phyloP scores from a whole-genome alignment of 2,888 invertebrate genomes.

The Acrobasis consociella region DNA sequence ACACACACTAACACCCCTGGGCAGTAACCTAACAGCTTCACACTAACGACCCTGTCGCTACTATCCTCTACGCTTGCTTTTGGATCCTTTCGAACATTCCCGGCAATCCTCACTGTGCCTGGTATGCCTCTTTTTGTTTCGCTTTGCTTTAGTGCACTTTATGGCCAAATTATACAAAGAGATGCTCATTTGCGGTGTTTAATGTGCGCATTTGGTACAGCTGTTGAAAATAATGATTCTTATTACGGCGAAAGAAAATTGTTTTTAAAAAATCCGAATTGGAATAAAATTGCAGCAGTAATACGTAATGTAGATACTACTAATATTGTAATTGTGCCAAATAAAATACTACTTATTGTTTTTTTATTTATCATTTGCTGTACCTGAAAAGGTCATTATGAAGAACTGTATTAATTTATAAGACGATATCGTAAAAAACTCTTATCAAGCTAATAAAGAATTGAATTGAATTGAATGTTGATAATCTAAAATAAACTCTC shows the following conservation, averaged over 20 bases:
- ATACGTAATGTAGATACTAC: background rate
- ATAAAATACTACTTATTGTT: too few relatives aligned
- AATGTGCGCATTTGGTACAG: constrained; percentile 10
- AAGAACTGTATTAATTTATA: too few relatives aligned
- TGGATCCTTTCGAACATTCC: constrained; percentile 27
- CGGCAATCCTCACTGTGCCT: constrained; percentile 19
- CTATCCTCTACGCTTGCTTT: constrained; percentile 16
- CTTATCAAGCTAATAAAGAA: too few relatives aligned
- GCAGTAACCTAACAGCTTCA: too few relatives aligned
- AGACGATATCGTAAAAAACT: too few relatives aligned
- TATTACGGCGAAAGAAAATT: constrained; percentile 1
- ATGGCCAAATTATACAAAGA: constrained; percentile 29
- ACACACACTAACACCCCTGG: too few relatives aligned
- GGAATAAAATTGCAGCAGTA: background rate
- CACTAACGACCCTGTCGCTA: background rate
- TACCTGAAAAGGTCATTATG: too few relatives aligned
- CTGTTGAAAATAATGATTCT: constrained; percentile 5
- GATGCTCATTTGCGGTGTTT: constrained; percentile 14
- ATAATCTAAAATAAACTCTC: too few relatives aligned
- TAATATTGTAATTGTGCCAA: too few relatives aligned
- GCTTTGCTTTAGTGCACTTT: constrained; percentile 31
- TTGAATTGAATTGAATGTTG: too few relatives aligned
- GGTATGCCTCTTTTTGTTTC: constrained; percentile 25
- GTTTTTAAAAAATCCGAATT: background rate
- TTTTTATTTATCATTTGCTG: too few relatives aligned